phyloP scores from a whole-genome alignment of 2,113 vertebrate genomes.

The Oplegnathus fasciatus region DNA sequence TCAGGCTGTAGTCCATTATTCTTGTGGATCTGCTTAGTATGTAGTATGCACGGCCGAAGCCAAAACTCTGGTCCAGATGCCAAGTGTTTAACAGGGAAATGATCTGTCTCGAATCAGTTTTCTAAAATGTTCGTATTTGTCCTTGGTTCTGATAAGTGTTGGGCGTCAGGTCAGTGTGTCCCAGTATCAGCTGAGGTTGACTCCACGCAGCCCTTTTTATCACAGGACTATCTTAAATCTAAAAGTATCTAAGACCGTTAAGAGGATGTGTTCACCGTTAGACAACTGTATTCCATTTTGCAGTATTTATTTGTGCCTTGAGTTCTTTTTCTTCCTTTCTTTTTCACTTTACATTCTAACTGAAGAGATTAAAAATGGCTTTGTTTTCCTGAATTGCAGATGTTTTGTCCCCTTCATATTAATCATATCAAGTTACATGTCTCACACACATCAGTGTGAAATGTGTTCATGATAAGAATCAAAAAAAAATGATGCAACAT shows the following conservation, averaged over 20 bases:
- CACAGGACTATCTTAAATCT: background rate
- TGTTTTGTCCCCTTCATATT: slow-evolving; percentile 32
- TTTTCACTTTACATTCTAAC: slow-evolving; percentile 56
- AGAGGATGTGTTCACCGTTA: slow-evolving; percentile 60
- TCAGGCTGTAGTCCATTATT: background rate
- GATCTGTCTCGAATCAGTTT: background rate
- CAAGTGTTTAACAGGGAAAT: background rate
- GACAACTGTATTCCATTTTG: slow-evolving; percentile 70
- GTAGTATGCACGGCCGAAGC: background rate
- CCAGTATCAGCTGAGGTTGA: background rate
- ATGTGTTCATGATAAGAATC: background rate
- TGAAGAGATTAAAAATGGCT: slow-evolving; percentile 64
- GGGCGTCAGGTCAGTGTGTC: background rate
- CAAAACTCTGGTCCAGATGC: background rate
- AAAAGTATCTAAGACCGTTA: slow-evolving; percentile 17
- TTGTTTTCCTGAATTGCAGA: slow-evolving; percentile 50
- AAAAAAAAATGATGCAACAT: background rate
- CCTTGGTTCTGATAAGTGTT: background rate
- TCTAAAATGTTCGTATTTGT: background rate
- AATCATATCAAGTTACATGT: background rate
- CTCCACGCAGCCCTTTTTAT: background rate
- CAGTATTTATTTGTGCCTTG: slow-evolving; percentile 86
- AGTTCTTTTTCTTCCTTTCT: slow-evolving; percentile 52
- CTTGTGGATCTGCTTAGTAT: background rate
- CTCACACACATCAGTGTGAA: background rate